Base-by-base conservation (phyloP, 2,113 vertebrate genomes). In the Ia io region DNA sequence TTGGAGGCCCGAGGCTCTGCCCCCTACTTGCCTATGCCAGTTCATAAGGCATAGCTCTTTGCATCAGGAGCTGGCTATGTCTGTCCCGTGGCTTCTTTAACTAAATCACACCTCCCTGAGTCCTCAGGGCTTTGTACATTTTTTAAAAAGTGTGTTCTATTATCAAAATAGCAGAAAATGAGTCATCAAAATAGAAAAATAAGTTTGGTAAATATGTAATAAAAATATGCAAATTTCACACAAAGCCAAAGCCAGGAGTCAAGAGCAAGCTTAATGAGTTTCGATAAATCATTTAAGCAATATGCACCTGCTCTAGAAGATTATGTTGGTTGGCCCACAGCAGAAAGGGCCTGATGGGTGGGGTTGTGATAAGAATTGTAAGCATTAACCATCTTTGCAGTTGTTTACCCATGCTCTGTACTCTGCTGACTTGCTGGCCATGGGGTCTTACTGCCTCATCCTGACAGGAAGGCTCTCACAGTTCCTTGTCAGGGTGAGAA, bases 391-490 rank as follows among this genome's bases (percentile, higher is more conserved):
- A 73, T 93, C 53, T 73, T 86, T 84, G 88, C 59, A 4, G 47
- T 84, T 95, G 96, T 97, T 97, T 96, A 83, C 89, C 35, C 37
- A 0, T 25, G 40, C 73, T 53, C 96, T 84, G 74, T 65, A n/a
- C 93, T 90, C 78, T 65, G 88, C 83, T 61, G 44, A 77, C 73
- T 92, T 84, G 47, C 40, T 87, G 67, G 42, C 76, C 42, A 0
- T 69, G 40, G 61, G 95, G 93, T 86, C 91, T 80, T 49, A 20
- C 79, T 59, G 92, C 76, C 92, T 94, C 90, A 96, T 93, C 95
- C 97, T 93, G 88, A 95, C 97, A 97, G 97, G 97, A 97, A 97
- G 93, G 44, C 79, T 88, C 88, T 93, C 82, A 65, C 53, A 84
- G 53, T 65, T 74, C 83, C 89, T 90, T 37, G 14, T 65, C 16